phyloP scores from a whole-genome alignment of 2,888 invertebrate genomes.

The Mimumesa dahlbomi region DNA sequence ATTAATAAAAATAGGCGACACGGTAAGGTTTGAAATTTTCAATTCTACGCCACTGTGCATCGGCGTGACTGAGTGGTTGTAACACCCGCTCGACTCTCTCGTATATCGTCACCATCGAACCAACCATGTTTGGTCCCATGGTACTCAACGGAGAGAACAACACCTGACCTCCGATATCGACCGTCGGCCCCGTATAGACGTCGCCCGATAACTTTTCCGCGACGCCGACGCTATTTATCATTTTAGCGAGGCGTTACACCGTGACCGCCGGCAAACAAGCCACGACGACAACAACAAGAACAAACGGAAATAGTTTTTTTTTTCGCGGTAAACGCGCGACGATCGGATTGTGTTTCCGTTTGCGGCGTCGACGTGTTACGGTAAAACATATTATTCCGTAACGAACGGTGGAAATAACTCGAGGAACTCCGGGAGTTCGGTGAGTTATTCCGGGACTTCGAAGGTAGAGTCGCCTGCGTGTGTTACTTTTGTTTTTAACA shows the following conservation, averaged over 20 bases:
- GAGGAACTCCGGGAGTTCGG: background rate
- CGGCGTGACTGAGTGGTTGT: too few relatives aligned
- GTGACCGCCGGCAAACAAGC: constrained; percentile 11
- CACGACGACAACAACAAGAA: constrained; percentile 23
- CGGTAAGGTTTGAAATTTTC: too few relatives aligned
- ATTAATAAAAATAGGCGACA: too few relatives aligned
- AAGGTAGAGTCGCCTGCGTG: too few relatives aligned
- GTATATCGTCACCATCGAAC: too few relatives aligned
- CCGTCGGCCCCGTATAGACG: constrained; percentile 24
- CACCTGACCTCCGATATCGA: constrained; percentile 53
- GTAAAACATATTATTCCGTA: too few relatives aligned
- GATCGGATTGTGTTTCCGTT: constrained; percentile 6
- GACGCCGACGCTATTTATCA: constrained; percentile 33
- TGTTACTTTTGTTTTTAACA: too few relatives aligned
- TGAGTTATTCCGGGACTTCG: background rate
- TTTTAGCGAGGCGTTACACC: constrained; percentile 12
- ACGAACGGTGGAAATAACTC: background rate
- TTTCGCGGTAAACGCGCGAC: constrained; percentile 1
- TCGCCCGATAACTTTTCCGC: constrained; percentile 47
- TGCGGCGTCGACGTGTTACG: background rate
- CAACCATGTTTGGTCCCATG: constrained; percentile 10
- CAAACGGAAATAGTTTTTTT: constrained; percentile 44
- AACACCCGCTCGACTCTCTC: too few relatives aligned
- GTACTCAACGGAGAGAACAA: constrained; percentile 12
- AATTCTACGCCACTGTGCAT: too few relatives aligned